Base-by-base conservation (phyloP, 2,113 vertebrate species). In the Syngnathus scovelli region DNA sequence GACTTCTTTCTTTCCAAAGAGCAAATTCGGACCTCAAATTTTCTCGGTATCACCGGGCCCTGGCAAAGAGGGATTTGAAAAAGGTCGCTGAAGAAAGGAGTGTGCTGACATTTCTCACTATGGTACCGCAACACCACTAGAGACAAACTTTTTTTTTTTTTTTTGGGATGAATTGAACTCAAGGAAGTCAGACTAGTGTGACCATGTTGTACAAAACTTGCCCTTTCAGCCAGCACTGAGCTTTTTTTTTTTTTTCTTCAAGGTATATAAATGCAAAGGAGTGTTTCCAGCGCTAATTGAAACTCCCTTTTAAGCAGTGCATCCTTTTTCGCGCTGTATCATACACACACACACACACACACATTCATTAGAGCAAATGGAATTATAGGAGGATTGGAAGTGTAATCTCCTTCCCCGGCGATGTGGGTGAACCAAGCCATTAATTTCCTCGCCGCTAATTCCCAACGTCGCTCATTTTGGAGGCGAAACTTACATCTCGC, bases 301-400 rank as follows among this genome's bases (percentile, higher is more conserved):
- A 78, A 82, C 7, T 11, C 64, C 61, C 74, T 63, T 60, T 19
- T 21, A 61, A 56, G 63, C 68, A 62, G 55, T 67, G 67, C 61
- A 56, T 71, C 18, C 58, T 27, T 60, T 54, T 61, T 65, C 60
- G 10, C 49, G 48, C 49, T 36, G 56, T 36, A 67, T 36, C 61
- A 18, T 37, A 58, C 56, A 43, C 75, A 44, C 61, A n/a, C 41
- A 48, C 70, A 51, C 56, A 46, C 68, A 52, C 64, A 70, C 69
- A 78, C 10, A 80, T 82, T 83, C 82, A 87, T 89, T 82, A 84
- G 81, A 74, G 82, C 74, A 83, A 90, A 84, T 85, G 74, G 83
- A 88, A 87, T 88, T 86, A 85, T 43, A 19, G 67, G 67, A 77
- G 83, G 81, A 86, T 87, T 86, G 77, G 67, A 78, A 61, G 70